Conservation (phyloP, 2,113 vertebrate genomes). For the Stegastes partitus region DNA sequence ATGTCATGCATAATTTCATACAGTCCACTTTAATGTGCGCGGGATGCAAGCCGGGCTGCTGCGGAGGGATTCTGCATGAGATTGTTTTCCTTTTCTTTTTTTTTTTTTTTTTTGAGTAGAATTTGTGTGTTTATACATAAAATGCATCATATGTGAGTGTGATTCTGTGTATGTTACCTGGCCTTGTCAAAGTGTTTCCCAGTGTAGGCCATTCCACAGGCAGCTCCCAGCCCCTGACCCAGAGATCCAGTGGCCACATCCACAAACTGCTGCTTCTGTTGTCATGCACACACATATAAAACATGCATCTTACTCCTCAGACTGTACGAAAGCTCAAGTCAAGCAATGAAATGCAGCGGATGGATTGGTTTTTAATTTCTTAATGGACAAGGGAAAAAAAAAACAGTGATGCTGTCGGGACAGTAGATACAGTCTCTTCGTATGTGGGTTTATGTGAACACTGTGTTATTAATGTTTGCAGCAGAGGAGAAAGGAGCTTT, state of each 20-base stretch:
- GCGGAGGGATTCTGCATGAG: not conserved
- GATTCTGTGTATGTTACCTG: slow-evolving; percentile 80
- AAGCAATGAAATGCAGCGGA: not conserved
- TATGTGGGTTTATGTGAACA: slow-evolving; percentile 18
- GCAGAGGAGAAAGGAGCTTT: slow-evolving; percentile 29
- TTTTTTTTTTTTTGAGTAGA: not conserved
- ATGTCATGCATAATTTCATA: slow-evolving; percentile 57
- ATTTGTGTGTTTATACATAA: not conserved
- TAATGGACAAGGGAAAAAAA: slow-evolving; percentile 7
- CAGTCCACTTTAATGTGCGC: slow-evolving; percentile 18
- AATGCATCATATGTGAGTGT: not conserved
- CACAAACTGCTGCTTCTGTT: slow-evolving; percentile 95
- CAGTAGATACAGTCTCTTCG: not conserved
- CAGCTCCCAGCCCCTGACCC: slow-evolving; percentile 95
- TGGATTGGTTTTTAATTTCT: slow-evolving; percentile 8
- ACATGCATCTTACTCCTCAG: slow-evolving; percentile 16
- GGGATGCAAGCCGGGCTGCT: slow-evolving; percentile 10
- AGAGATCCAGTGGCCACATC: slow-evolving; percentile 97
- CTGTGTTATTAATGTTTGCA: slow-evolving; percentile 29
- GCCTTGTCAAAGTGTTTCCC: slow-evolving; percentile 97
- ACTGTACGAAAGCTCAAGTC: not conserved
- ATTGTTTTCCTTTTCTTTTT: not conserved
- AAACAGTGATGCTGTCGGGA: not conserved
- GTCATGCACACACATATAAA: slow-evolving; percentile 15
- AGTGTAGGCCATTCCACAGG: slow-evolving; percentile 96